These are phyloP conservation scores for Dasypus novemcinctus DNA, from an alignment of 2,113 vertebrate genomes.

Conservation along the genomic window DNA sequence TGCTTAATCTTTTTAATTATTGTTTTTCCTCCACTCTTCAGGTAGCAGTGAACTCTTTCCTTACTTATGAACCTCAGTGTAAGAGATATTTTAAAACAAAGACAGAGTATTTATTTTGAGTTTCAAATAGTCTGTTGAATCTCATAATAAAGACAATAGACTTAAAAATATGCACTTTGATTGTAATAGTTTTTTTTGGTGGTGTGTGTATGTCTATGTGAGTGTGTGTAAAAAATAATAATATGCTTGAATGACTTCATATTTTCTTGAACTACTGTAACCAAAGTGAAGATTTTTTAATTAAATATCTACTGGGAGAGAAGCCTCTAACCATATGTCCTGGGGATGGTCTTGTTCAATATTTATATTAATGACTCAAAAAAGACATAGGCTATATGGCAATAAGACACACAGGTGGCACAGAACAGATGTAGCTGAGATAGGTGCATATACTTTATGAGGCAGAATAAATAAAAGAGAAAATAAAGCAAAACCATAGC, in stretches of 20 bases:
- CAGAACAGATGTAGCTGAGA: not conserved
- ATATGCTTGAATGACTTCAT: not conserved
- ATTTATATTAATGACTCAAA: constrained; percentile 23
- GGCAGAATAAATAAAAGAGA: not conserved
- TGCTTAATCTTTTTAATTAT: not conserved
- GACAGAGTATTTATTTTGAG: not conserved
- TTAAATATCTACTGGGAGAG: not conserved
- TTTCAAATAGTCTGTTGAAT: not conserved
- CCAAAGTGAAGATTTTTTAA: not conserved
- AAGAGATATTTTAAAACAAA: not conserved
- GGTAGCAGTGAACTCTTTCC: not conserved
- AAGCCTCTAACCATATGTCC: not conserved
- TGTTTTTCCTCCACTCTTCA: not conserved
- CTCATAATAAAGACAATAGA: not conserved
- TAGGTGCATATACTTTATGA: not conserved
- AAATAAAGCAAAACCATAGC: not conserved
- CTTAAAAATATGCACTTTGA: not conserved
- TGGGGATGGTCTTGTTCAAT: not conserved
- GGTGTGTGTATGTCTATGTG: not conserved
- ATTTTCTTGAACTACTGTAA: not conserved
- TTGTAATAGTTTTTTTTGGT: not conserved
- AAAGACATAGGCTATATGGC: not conserved
- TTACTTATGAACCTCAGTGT: not conserved
- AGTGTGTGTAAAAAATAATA: not conserved
- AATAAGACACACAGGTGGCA: not conserved